Evolutionary conservation across 2,113 vertebrate species (phyloP), one percentile per base, ranked within the genome.

Genomic region (Erpornis zantholeuca): DNA sequence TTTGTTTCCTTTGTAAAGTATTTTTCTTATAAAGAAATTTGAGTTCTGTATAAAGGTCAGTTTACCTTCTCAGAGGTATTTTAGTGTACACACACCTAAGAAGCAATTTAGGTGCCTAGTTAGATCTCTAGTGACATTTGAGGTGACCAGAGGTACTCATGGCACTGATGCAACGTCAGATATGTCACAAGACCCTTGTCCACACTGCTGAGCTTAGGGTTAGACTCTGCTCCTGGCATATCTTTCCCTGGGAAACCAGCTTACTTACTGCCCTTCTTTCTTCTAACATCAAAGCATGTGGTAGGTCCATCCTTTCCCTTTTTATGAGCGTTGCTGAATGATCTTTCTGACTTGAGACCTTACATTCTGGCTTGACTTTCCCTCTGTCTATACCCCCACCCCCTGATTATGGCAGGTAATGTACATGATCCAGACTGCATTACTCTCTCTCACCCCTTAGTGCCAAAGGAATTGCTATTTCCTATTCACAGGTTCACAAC

Each of bases 171-270:
- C 19, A 54, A 66, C 42, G n/a, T 54, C 33, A 73, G 45, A 29
- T 57, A 16, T 29, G 28, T 29, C 68, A 77, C 45, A 57, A 60
- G 17, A 33, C 15, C 28, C 25, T 49, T 2, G 2, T 60, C 38
- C 14, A 45, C 0, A 0, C 20, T 61, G 72, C 29, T 52, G 66
- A 90, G 44, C 16, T 1, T 2, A 64, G 28, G 50, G 29, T 22
- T 35, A 78, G 15, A 10, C 65, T 47, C 5, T 82, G 31, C 5
- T 53, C 18, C 47, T 54, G 68, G 21, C 14, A 42, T 6, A 35
- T 2, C 25, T 87, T 60, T 56, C 15, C 8, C 35, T 40, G 12
- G 36, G 15, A 21, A 80, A 18, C 11, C 19, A 56, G 4, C 7
- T 31, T 56, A 6, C 15, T 61, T 57, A 21, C 42, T 54, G 3